phyloP scores from a whole-genome alignment of 2,113 vertebrate genomes.

The Ictalurus furcatus region DNA sequence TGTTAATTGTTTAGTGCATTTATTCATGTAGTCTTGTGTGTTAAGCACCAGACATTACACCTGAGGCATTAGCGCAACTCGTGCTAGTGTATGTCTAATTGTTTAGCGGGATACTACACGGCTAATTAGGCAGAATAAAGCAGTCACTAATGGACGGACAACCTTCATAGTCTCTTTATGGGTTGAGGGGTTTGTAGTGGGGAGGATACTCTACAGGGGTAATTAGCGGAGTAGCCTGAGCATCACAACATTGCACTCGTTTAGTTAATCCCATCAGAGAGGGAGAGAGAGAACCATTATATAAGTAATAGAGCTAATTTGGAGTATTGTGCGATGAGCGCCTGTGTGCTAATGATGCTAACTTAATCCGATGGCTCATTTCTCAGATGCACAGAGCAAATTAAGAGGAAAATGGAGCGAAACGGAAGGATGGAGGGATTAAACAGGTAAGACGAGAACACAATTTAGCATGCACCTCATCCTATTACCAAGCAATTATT shows the following conservation, averaged over 20 bases:
- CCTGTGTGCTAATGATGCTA: not conserved
- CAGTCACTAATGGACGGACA: slow-evolving; percentile 18
- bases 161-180: not conserved
- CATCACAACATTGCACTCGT: slow-evolving; percentile 27
- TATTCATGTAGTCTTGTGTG: not conserved
- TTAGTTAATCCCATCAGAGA: slow-evolving; percentile 36
- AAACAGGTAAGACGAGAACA: not conserved
- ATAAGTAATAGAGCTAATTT: slow-evolving; percentile 18
- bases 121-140: slow-evolving; percentile 32
- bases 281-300: not conserved
- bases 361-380: not conserved
- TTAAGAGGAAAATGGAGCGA: not conserved
- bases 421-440: not conserved
- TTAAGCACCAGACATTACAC: not conserved
- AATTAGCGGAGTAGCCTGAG: slow-evolving; percentile 38
- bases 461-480: not conserved
- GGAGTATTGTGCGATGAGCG: not conserved
- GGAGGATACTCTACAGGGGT: slow-evolving; percentile 29
- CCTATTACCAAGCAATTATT: not conserved
- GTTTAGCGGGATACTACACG: not conserved
- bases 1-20: not conserved
- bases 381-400: slow-evolving; percentile 4
- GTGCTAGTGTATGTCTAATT: not conserved
- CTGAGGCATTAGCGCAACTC: not conserved
- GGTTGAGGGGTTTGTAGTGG: not conserved